These are phyloP conservation scores for Drosophila multiciliata DNA, from an alignment of 2,888 invertebrate species.

Conservation along the genomic window DNA sequence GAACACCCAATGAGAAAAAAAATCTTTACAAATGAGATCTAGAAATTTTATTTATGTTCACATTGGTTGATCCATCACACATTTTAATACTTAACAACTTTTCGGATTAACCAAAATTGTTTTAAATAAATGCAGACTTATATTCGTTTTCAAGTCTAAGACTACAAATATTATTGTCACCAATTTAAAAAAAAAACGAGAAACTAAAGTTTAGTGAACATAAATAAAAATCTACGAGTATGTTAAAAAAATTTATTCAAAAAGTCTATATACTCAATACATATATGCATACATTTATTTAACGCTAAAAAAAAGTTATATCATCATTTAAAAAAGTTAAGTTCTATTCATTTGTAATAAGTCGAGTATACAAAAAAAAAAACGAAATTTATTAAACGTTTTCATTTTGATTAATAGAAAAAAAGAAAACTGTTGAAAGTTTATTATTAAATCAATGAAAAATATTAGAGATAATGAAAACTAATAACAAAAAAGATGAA, in stretches of 20 bases:
- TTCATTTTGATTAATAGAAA: slow-evolving; percentile 24
- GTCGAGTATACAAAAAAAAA: slow-evolving; percentile 14
- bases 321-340: slow-evolving; percentile 59
- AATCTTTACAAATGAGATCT: slow-evolving; percentile 20
- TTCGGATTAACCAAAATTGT: slow-evolving; percentile 29
- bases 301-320: slow-evolving; percentile 31
- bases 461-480: slow-evolving; percentile 47
- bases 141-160: slow-evolving; percentile 43
- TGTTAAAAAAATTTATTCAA: slow-evolving; percentile 50
- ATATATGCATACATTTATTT: slow-evolving; percentile 36
- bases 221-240: slow-evolving; percentile 49
- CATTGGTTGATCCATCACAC: slow-evolving; percentile 52
- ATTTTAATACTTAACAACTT: slow-evolving; percentile 24
- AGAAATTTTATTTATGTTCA: slow-evolving; percentile 56
- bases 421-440: slow-evolving; percentile 51
- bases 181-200: slow-evolving; percentile 15
- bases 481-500: slow-evolving; percentile 45
- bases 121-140: slow-evolving; percentile 22
- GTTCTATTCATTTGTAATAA: slow-evolving; percentile 56
- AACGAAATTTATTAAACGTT: slow-evolving; percentile 10
- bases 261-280: slow-evolving; percentile 67
- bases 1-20: slow-evolving; percentile 15
- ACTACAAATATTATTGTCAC: slow-evolving; percentile 60
- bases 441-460: slow-evolving; percentile 64
- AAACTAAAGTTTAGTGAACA: slow-evolving; percentile 45